These are phyloP conservation scores for Pachypanchax playfairii DNA, from an alignment of 2,113 vertebrate species.

Conservation along the genomic window DNA sequence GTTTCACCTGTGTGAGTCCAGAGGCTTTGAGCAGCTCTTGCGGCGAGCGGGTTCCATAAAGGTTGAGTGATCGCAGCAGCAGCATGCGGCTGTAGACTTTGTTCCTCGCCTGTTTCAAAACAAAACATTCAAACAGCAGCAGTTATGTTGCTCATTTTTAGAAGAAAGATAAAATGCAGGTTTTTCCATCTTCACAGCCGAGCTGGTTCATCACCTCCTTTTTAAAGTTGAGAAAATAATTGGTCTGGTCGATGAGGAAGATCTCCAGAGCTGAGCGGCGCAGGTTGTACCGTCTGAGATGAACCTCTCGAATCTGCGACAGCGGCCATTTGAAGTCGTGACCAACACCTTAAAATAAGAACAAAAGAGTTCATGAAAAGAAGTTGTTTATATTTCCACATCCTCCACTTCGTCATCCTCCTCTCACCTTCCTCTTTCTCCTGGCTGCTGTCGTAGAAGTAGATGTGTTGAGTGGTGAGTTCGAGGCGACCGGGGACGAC, in stretches of 20 bases:
- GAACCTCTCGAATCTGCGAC: slow-evolving; percentile 93
- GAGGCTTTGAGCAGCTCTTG: slow-evolving; percentile 95
- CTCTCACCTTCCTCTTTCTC: slow-evolving; percentile 94
- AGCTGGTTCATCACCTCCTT: slow-evolving; percentile 85
- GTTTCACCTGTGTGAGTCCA: slow-evolving; percentile 90
- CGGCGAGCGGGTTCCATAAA: slow-evolving; percentile 89
- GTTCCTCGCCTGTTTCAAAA: slow-evolving; percentile 85
- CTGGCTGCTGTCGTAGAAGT: slow-evolving; percentile 91
- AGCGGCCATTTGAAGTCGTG: slow-evolving; percentile 98
- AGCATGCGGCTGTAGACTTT: slow-evolving; percentile 92
- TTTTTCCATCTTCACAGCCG: too few species aligned
- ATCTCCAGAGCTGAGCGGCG: slow-evolving; percentile 95
- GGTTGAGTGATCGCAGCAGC: slow-evolving; percentile 87
- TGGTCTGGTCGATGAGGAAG: slow-evolving; percentile 97
- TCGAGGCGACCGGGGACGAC: slow-evolving; percentile 92
- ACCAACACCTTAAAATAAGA: slow-evolving; percentile 82
- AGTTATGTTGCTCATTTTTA: not conserved
- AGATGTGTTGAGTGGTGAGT: slow-evolving; percentile 94
- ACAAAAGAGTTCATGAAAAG: not conserved
- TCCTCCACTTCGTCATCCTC: not conserved
- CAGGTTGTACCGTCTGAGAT: slow-evolving; percentile 93
- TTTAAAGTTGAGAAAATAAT: slow-evolving; percentile 97
- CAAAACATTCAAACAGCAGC: not conserved
- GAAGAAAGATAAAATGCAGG: too few species aligned
- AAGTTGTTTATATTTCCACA: not conserved